Evolutionary conservation across 2,797 vertebrate species (phyloP).

Genomic region (Tympanoctomys barrerae): DNA sequence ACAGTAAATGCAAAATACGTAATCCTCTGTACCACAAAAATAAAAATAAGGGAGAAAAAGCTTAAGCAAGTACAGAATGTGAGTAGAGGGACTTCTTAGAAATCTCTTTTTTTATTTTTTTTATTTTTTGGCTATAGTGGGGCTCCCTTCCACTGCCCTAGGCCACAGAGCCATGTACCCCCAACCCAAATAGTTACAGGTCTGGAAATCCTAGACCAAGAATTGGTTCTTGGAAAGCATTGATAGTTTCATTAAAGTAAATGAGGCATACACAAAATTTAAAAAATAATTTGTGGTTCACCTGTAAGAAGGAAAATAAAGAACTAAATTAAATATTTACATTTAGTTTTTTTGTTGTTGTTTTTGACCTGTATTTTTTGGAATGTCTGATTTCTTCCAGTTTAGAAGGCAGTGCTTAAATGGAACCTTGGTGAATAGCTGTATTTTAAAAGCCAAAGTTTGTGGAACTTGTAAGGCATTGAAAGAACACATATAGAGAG

Average conservation of each 20-base stretch:
- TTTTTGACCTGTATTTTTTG: neutral
- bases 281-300: neutral
- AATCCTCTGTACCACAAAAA: neutral
- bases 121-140: neutral
- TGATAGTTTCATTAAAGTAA: constrained; percentile 16
- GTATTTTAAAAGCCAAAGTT: constrained; percentile 14
- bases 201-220: neutral
- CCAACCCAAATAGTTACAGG: neutral
- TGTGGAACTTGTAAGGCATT: neutral
- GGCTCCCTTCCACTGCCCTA: neutral
- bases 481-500: neutral
- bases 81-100: neutral
- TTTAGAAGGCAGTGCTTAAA: neutral
- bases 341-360: neutral
- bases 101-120: neutral
- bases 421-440: neutral
- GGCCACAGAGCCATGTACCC: neutral
- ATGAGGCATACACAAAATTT: neutral
- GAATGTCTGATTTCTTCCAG: neutral
- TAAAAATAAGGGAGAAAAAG: neutral
- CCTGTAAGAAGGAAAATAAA: constrained; percentile 4
- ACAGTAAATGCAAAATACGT: neutral
- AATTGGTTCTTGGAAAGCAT: neutral
- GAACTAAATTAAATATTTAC: neutral
- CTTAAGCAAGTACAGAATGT: neutral